Conservation (phyloP, 23 tunicate species). For the Trididemnum clinides region DNA sequence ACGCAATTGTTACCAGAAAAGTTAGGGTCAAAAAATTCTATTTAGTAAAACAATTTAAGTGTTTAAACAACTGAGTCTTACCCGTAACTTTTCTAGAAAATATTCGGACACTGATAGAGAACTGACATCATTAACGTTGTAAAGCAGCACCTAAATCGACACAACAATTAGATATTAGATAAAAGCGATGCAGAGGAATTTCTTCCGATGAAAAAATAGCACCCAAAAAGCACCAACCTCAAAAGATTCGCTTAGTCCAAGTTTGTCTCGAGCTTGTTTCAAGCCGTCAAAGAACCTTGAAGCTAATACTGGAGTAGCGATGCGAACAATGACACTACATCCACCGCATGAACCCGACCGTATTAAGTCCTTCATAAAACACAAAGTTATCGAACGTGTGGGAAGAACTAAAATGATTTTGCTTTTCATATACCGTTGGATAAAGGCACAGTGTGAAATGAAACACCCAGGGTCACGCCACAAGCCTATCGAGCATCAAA, state of each 20-base stretch:
- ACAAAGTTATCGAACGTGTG: too few species aligned
- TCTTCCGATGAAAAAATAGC: neutral
- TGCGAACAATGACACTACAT: constrained; percentile 55
- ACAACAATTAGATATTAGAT: neutral
- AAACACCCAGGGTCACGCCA: too few species aligned
- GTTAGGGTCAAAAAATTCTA: too few species aligned
- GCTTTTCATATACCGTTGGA: too few species aligned
- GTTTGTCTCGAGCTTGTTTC: constrained; percentile 40
- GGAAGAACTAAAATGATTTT: too few species aligned
- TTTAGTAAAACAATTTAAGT: too few species aligned
- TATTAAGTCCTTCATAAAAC: constrained; percentile 24
- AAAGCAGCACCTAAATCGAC: neutral
- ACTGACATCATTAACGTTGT: neutral
- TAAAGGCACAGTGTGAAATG: too few species aligned
- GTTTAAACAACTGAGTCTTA: neutral
- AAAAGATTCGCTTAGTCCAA: constrained; percentile 46
- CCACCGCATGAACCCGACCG: neutral
- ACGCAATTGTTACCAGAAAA: too few species aligned
- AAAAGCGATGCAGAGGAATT: neutral
- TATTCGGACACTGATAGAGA: neutral
- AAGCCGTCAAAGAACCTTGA: constrained; percentile 37
- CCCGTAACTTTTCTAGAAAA: neutral
- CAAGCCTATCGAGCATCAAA: too few species aligned
- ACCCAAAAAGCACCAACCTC: constrained; percentile 44
- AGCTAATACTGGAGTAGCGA: constrained; percentile 53